Evolutionary conservation across 2,888 invertebrate genomes (phyloP), one percentile per base, ranked within the genome.

Genomic region (Drosophila falleni): DNA sequence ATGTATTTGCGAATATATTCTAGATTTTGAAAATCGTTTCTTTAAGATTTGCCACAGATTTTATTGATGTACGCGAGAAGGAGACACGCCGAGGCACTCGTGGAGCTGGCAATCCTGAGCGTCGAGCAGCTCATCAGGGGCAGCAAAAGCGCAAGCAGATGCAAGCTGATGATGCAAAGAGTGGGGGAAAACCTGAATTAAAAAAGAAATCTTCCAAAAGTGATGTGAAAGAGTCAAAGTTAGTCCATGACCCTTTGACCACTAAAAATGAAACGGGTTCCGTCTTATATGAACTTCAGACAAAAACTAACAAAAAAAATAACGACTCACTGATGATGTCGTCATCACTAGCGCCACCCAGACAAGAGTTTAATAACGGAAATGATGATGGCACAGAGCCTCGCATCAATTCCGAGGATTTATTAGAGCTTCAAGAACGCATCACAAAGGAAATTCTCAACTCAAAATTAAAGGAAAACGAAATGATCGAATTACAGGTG

Each of bases 41-140:
- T 53, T 39, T 10, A 41, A 97, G 97, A 93, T 99, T 99, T 92
- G 96, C 98, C 2, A 97, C 97, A 93, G 96, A 96, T 81, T 99
- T 99, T 92, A 97, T 99, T 71, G 99, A 99, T 93, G 95, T 98
- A 61, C 94, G 97, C 60, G 99, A 99, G 89, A 94, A 97, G 59
- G 99, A 99, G 92, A 95, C 96, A 67, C 97, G 96, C 90, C 94
- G 97, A 80, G 96, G 97, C 65, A 96, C 97, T 72, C 94, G 95
- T 64, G 97, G 97, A 85, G 89, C 91, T 49, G 90, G 90, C 41
- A 86, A 81, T 78, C 89, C 89, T 15, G 90, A 90, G 58, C 72
- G 75, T 23, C 78, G 58, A 44, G 49, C 46, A 23, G 5, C 75
- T 23, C 73, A 69, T 26, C 44, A 44, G n/a, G 9, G 74, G n/a